Evolutionary conservation across 2,888 invertebrate genomes (phyloP), one percentile per base, ranked within the genome.

Genomic region (Lepidocyrtinus sp.): DNA sequence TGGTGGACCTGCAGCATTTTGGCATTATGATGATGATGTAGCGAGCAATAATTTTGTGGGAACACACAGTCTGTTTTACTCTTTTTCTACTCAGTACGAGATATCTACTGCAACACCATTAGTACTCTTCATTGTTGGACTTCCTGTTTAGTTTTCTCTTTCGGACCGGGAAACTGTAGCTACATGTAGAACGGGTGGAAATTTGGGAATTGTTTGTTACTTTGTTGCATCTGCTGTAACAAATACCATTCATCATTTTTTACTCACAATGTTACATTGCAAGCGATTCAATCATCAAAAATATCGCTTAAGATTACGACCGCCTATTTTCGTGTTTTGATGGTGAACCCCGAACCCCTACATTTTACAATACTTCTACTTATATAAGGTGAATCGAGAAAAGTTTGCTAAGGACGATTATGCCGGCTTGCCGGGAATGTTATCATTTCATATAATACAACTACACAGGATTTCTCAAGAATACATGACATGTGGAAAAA

Each of bases 51-150:
- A 50, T 50, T 55, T 65, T 72, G 63, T 63, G 63, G 67, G 67
- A 67, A 67, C 67, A 36, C 67, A 17, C 45, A 45, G 45, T 26
- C 67, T 67, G 67, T 73, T n/a, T 26, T 50, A 64, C 64, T 50
- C 45, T 63, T 46, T 27, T 69, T 45, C 59, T 59, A 22, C 61
- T 7, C 27, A 21, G 62, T 72, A 61, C 72, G 22, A 24, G 25
- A 46, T 64, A 63, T 46, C 63, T 63, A 22, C 19, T 15, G 25
- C n/a, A 64, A 9, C 26, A 26, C 17, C 26, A 26, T 26, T 26
- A 64, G 19, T 26, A 5, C 0, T 12, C 22, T 9, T 21, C 1
- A 59, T 26, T 17, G 64, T 24, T 15, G 17, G n/a, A 21, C 26
- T 62, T 22, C 36, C 61, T 70, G n/a, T 24, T 25, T 45, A 25